A percentile compares a stretch with the other conserved stretches of the same genome.
Conservation (phyloP, 2,888 invertebrate species). For the Drosophila testacea region DNA sequence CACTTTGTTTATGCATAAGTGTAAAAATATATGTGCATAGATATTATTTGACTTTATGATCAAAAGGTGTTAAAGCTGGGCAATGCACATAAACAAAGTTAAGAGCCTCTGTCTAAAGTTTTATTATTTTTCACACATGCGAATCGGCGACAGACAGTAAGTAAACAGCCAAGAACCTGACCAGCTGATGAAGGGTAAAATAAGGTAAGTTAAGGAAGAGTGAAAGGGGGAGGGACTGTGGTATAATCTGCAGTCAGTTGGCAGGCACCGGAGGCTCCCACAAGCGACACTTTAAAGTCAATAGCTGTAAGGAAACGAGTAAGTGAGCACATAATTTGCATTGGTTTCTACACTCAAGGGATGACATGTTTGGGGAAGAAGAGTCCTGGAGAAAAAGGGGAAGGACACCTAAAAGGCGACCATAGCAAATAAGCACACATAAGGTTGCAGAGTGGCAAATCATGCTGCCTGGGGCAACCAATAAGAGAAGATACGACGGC, state of each 20-base stretch:
- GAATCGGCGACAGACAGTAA: slow-evolving; percentile 19
- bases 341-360: slow-evolving; percentile 28
- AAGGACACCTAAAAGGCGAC: slow-evolving; percentile 34
- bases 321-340: slow-evolving; percentile 66
- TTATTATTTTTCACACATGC: slow-evolving; percentile 44
- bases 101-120: slow-evolving; percentile 31
- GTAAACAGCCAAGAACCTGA: slow-evolving; percentile 14
- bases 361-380: neutral
- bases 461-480: slow-evolving; percentile 63
- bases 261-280: slow-evolving; percentile 43
- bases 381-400: neutral
- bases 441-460: slow-evolving; percentile 27
- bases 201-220: neutral
- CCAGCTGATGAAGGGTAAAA: neutral
- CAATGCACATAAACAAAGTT: slow-evolving; percentile 27
- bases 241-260: slow-evolving; percentile 48
- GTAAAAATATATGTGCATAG: slow-evolving; percentile 2
- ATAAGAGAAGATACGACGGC: slow-evolving; percentile 34
- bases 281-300: slow-evolving; percentile 69
- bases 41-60: slow-evolving; percentile 17
- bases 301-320: slow-evolving; percentile 50
- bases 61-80: slow-evolving; percentile 8
- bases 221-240: neutral
- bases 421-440: slow-evolving; percentile 59
- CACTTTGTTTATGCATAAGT: slow-evolving; percentile 3